These are phyloP conservation scores for Lithophane ornitopus DNA, from an alignment of 2,888 invertebrate species.

Conservation along the genomic window DNA sequence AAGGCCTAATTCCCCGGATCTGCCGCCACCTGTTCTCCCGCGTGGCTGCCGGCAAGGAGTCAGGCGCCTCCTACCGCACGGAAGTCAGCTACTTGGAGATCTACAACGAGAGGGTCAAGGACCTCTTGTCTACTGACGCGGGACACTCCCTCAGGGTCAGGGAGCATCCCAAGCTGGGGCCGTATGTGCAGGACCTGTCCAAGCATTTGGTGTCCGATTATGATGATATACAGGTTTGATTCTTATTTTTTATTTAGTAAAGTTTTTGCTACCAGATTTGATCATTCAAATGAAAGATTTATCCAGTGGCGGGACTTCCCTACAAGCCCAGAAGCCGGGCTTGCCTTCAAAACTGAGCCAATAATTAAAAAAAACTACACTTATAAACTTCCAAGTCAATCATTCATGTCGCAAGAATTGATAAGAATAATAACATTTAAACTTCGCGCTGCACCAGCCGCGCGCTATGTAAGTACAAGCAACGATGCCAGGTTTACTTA, in stretches of 20 bases:
- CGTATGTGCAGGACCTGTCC: conserved; percentile 96
- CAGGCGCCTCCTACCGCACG: conserved; percentile 95
- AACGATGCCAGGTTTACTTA: too few relatives aligned
- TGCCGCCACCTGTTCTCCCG: conserved; percentile 95
- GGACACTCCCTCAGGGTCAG: conserved; percentile 94
- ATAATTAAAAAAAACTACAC: too few relatives aligned
- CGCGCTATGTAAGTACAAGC: too few relatives aligned
- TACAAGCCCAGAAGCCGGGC: too few relatives aligned
- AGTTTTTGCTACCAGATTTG: not conserved
- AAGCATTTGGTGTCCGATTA: conserved; percentile 96
- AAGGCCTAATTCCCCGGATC: conserved; percentile 96
- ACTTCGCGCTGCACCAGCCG: too few relatives aligned
- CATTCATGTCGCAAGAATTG: too few relatives aligned
- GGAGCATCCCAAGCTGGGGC: conserved; percentile 95
- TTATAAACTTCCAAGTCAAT: too few relatives aligned
- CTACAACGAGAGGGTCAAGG: conserved; percentile 95
- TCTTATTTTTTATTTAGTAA: not conserved
- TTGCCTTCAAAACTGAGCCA: too few relatives aligned
- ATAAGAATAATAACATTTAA: too few relatives aligned
- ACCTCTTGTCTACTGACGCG: conserved; percentile 91
- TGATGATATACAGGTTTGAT: conserved; percentile 94
- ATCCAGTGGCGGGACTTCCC: too few relatives aligned
- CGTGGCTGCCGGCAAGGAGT: conserved; percentile 95
- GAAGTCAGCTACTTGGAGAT: conserved; percentile 97
- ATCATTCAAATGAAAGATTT: not conserved